A percentile compares a stretch with the other conserved stretches of the same genome.
These are phyloP conservation scores for Leucoraja erinaceus DNA, from an alignment of 2,113 vertebrate species.

Conservation along the genomic window DNA sequence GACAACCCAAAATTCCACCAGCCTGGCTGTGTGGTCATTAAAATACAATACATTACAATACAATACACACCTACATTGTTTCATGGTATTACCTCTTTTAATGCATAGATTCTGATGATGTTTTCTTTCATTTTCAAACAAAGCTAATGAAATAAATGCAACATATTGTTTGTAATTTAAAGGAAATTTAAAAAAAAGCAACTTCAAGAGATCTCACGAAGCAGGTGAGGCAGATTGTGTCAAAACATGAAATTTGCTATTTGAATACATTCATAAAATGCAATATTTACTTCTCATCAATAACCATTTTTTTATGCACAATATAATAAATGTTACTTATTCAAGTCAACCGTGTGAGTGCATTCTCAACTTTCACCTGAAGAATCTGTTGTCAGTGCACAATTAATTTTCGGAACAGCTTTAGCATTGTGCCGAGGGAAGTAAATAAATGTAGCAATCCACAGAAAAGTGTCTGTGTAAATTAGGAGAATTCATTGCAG, in stretches of 20 bases:
- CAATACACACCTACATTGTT: too few relatives aligned
- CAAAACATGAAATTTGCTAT: neutral
- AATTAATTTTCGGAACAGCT: neutral
- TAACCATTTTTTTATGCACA: neutral
- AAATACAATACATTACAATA: too few relatives aligned
- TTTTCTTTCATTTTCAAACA: neutral
- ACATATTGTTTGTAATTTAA: neutral
- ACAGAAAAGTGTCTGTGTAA: neutral
- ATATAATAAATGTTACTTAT: neutral
- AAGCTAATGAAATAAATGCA: neutral
- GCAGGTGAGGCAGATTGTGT: neutral
- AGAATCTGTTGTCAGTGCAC: neutral
- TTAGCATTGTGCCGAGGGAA: neutral
- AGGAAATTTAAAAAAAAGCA: neutral
- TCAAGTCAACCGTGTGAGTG: neutral
- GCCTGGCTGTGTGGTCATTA: too few relatives aligned
- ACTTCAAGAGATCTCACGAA: neutral
- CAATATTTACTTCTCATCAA: neutral
- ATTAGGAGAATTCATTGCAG: neutral
- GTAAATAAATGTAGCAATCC: neutral
- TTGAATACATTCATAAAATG: neutral
- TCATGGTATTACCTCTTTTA: neutral
- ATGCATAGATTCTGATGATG: neutral
- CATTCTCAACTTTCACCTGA: neutral
- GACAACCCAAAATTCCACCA: too few relatives aligned